Percentiles rank a stretch among this genome's conserved stretches.
Conservation (phyloP, 2,113 vertebrate genomes). For the Syngnathus scovelli region DNA sequence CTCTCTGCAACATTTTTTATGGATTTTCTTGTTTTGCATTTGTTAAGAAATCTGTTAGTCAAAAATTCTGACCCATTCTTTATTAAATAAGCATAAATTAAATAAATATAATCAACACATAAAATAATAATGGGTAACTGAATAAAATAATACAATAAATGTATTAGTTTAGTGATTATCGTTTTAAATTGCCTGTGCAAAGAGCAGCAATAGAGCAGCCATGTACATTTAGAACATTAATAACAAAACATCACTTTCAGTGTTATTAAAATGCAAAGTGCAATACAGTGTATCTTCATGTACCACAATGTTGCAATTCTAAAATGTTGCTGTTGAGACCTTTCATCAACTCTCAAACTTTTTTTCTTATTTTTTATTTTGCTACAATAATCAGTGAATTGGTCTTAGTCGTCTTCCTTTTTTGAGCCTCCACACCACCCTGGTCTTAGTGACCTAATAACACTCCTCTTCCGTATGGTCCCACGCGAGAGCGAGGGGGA, state of each 20-base stretch:
- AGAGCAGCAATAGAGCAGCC: not conserved
- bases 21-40: not conserved
- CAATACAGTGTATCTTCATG: not conserved
- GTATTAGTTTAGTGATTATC: not conserved
- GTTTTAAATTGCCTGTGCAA: not conserved
- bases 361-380: not conserved
- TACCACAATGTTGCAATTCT: too few relatives aligned
- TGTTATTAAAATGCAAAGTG: not conserved
- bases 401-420: slow-evolving; percentile 22
- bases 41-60: not conserved
- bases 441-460: slow-evolving; percentile 51
- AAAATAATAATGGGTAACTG: not conserved
- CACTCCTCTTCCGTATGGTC: slow-evolving; percentile 38
- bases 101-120: not conserved
- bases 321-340: too few relatives aligned
- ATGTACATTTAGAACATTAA: not conserved
- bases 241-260: not conserved
- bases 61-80: not conserved
- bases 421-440: slow-evolving; percentile 61
- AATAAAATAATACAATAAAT: not conserved
- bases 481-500: slow-evolving; percentile 11
- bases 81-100: not conserved
- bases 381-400: slow-evolving; percentile 8
- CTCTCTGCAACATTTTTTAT: not conserved
- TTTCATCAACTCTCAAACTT: not conserved